Evolutionary conservation across 2,113 vertebrate genomes (phyloP).

Genomic region (Peromyscus leucopus): DNA sequence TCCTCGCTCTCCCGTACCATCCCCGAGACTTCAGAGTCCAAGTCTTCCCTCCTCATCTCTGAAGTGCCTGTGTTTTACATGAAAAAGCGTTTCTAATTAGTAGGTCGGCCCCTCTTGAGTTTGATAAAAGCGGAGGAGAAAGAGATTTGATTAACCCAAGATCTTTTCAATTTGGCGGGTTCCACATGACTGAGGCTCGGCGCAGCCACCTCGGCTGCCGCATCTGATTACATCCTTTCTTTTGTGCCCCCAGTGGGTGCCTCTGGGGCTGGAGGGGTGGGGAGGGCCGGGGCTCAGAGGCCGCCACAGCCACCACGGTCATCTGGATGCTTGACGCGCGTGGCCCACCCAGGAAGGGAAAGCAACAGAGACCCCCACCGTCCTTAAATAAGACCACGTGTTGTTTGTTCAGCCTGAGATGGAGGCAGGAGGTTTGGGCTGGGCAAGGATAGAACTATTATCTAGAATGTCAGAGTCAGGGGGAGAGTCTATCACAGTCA

Average conservation of each 20-base stretch:
- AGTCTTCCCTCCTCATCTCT: constrained; percentile 82
- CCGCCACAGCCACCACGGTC: background rate
- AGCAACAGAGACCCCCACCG: background rate
- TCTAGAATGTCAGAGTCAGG: constrained; percentile 2
- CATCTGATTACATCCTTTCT: constrained; percentile 76
- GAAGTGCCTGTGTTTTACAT: constrained; percentile 85
- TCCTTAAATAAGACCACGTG: background rate
- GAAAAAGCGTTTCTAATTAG: constrained; percentile 87
- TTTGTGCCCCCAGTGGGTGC: background rate
- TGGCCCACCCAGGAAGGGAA: background rate
- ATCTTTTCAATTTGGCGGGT: constrained; percentile 82
- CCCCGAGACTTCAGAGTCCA: constrained; percentile 68
- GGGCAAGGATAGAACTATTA: background rate
- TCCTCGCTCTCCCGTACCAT: constrained; percentile 40
- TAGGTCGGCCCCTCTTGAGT: constrained; percentile 82
- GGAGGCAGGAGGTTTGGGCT: fast-evolving
- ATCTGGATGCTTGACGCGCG: constrained; percentile 60
- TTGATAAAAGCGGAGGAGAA: constrained; percentile 84
- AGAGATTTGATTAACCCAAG: constrained; percentile 84
- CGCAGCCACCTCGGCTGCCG: constrained; percentile 16
- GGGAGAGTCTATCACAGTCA: background rate
- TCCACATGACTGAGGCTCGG: constrained; percentile 81
- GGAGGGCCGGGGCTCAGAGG: background rate
- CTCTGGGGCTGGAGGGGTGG: background rate
- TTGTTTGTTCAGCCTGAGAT: background rate